Percentiles rank a stretch among this genome's conserved stretches.
These are phyloP conservation scores for Agriopis leucophaearia DNA, from an alignment of 2,888 invertebrate species.

Conservation along the genomic window DNA sequence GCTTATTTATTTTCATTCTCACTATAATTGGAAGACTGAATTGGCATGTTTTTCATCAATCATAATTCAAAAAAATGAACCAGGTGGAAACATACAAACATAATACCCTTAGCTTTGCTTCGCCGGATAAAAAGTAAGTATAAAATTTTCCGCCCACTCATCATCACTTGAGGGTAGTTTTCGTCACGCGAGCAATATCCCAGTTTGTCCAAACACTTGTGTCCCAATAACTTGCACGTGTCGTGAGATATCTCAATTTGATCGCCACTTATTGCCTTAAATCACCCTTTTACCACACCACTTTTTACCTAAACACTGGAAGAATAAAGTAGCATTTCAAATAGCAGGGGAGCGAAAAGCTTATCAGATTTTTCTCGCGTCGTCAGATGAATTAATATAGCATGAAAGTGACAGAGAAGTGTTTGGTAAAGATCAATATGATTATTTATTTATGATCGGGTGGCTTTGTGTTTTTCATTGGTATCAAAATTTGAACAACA, in stretches of 20 bases:
- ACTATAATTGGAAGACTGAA: no score
- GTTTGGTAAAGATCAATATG: conserved; percentile 53
- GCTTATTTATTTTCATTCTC: no score
- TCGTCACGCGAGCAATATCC: conserved; percentile 79
- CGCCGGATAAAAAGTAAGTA: neutral
- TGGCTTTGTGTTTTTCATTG: neutral
- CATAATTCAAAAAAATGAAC: no score
- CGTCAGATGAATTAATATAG: conserved; percentile 74
- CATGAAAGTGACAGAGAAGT: conserved; percentile 66
- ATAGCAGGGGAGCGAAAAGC: conserved; percentile 35
- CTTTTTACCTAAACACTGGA: conserved; percentile 33
- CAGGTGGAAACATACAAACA: no score
- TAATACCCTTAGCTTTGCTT: no score
- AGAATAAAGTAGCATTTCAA: conserved; percentile 39
- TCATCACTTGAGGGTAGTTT: conserved; percentile 55
- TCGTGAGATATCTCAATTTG: conserved; percentile 81
- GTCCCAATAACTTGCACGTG: conserved; percentile 83
- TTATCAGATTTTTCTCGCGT: conserved; percentile 60
- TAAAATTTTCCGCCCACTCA: conserved; percentile 37
- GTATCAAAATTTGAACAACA: no score
- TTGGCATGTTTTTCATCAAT: no score
- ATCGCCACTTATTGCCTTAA: conserved; percentile 70
- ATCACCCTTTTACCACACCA: conserved; percentile 43
- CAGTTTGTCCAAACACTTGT: conserved; percentile 82
- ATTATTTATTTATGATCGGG: conserved; percentile 48